A percentile compares a stretch with the other conserved stretches of the same genome.
Conservation (phyloP, 2,888 invertebrate species). For the Erebia ligea region DNA sequence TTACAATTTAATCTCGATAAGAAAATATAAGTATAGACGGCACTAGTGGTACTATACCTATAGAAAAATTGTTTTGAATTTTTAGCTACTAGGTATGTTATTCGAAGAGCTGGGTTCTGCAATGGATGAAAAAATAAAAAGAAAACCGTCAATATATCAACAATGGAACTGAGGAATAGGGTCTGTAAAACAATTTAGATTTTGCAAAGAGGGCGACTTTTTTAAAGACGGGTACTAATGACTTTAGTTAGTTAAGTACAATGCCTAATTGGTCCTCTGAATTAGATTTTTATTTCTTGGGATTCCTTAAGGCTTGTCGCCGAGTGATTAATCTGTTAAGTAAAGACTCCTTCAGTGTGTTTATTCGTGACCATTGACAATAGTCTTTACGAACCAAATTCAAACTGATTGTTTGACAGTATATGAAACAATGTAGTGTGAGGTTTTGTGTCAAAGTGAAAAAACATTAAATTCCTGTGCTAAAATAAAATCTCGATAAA, state of each 20-base stretch:
- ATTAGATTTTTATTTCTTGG: conserved; percentile 14
- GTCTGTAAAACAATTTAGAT: conserved; percentile 1
- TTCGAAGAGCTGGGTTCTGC: not conserved
- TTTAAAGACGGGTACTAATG: conserved; percentile 15
- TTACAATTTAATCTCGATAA: too few relatives aligned
- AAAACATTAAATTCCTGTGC: too few relatives aligned
- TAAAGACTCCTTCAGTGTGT: too few relatives aligned
- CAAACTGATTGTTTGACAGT: too few relatives aligned
- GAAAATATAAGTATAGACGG: too few relatives aligned
- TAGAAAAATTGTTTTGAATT: too few relatives aligned
- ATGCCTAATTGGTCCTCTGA: conserved; percentile 9
- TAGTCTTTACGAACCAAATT: too few relatives aligned
- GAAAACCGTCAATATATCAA: not conserved
- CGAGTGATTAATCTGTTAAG: conserved; percentile 29
- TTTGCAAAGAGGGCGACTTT: not conserved
- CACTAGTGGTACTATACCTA: too few relatives aligned
- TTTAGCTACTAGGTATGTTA: not conserved
- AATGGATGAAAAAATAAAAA: not conserved
- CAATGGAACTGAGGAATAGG: not conserved
- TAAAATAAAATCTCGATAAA: too few relatives aligned
- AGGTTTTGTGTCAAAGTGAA: too few relatives aligned
- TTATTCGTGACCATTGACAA: too few relatives aligned
- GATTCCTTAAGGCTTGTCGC: conserved; percentile 27
- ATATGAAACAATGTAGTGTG: too few relatives aligned
- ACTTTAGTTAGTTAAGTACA: conserved; percentile 5